Evolutionary conservation across 2,888 invertebrate genomes (phyloP).

Genomic region (Seira ritae): DNA sequence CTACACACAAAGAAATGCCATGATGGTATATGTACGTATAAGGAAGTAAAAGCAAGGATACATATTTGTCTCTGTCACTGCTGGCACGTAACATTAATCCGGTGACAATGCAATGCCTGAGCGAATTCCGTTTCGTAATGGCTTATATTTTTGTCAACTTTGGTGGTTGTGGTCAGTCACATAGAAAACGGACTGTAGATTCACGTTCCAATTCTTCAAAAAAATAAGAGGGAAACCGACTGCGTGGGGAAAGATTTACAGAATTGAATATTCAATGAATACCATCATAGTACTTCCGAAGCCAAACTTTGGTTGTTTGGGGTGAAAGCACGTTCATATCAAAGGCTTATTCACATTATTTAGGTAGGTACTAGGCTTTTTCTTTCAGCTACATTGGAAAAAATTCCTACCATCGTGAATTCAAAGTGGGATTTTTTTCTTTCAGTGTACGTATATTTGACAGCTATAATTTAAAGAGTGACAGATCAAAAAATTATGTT

Average conservation of each 20-base stretch:
- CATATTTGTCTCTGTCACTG: conserved; percentile 1
- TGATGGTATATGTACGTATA: neutral
- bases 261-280: conserved; percentile 11
- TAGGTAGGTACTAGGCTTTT: too few relatives aligned
- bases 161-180: neutral
- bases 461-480: conserved; percentile 47
- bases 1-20: neutral
- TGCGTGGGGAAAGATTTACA: neutral
- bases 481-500: conserved; percentile 42
- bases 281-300: neutral
- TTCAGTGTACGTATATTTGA: conserved; percentile 35
- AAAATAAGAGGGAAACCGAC: neutral
- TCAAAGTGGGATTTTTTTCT: conserved; percentile 7
- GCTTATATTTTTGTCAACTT: conserved; percentile 11
- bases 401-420: neutral
- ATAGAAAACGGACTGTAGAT: neutral
- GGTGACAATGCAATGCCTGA: neutral
- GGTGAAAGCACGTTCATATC: neutral
- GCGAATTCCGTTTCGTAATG: neutral
- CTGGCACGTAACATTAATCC: conserved; percentile 1
- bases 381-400: neutral
- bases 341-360: neutral
- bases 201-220: neutral
- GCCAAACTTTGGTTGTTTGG: neutral
- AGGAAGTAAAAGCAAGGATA: neutral